Base-by-base conservation (phyloP, 1,140 invertebrate species). In the Pseudomyrmex gracilis region DNA sequence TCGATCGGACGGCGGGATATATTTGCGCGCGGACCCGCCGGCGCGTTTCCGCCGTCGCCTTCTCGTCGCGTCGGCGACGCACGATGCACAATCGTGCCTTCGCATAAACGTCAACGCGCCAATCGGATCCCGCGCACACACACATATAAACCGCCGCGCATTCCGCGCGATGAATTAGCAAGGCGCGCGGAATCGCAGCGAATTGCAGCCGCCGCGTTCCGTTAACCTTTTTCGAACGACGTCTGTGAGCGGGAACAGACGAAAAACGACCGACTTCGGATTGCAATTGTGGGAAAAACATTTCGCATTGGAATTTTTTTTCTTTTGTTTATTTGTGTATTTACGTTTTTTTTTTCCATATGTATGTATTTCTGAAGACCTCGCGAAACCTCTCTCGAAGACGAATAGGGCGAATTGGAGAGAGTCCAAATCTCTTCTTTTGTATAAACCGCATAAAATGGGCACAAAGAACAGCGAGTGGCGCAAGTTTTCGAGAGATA, bases 81-180 rank as follows among this genome's bases (percentile, higher is more conserved):
- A 20, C 34, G 34, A 24, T 2, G 24, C 68, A 73, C 58, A 73
- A 73, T 85, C 70, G 73, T 74, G 57, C 45, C 53, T 53, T 61
- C 51, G 71, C 64, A 71, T 73, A 73, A 73, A 34, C 22, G 73
- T 61, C 12, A 64, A 66, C 20, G 57, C 66, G 82, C 34, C 34
- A 34, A 90, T 87, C 78, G 87, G 73, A 5, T 61, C 49, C 17
- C 82, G 51, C 68, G 22, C 51, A 73, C 84, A 64, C n/a, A 24
- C 20, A 45, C 64, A 64, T 34, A n/a, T n/a, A n/a, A n/a, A n/a
- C n/a, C n/a, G 43, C 63, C 34, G 20, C 63, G 61, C 74, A 73
- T 82, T 82, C 34, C 57, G 17, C 13, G 49, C 13, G 47, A 67
- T 64, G 60, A 76, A 76, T 76, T 76, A 78, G 20, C 51, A 2